Evolutionary conservation across 2,113 vertebrate genomes (phyloP).

Genomic region (Atlantisia rogersi): DNA sequence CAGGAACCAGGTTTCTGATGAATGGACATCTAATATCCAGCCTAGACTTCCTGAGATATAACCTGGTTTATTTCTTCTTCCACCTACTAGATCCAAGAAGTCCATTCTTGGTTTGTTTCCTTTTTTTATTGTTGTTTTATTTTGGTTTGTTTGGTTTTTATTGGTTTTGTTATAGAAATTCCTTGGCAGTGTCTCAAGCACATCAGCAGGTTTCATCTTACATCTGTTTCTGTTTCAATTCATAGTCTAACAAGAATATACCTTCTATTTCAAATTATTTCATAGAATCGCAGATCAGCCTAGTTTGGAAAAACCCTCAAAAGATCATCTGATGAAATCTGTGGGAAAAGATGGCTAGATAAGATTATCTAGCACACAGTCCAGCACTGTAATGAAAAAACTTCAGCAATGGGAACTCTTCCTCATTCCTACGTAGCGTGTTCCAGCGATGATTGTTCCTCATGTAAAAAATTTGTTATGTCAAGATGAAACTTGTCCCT

Average conservation of each 20-base stretch:
- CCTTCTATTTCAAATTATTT: neutral
- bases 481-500: neutral
- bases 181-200: neutral
- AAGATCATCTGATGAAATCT: neutral
- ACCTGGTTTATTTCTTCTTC: neutral
- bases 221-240: neutral
- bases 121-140: neutral
- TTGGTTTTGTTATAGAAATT: neutral
- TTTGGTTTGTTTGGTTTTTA: too few relatives aligned
- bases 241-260: neutral
- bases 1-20: neutral
- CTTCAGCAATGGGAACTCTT: neutral
- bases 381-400: neutral
- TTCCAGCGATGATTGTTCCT: neutral
- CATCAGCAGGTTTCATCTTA: neutral
- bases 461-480: neutral
- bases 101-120: neutral
- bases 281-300: neutral
- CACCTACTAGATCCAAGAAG: neutral
- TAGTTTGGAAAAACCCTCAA: neutral
- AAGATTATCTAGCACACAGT: neutral
- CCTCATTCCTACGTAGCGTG: neutral
- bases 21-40: neutral
- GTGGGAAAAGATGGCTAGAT: neutral
- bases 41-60: fast-evolving